phyloP scores from a whole-genome alignment of 2,113 vertebrate species.

The Ploceus nigricollis region DNA sequence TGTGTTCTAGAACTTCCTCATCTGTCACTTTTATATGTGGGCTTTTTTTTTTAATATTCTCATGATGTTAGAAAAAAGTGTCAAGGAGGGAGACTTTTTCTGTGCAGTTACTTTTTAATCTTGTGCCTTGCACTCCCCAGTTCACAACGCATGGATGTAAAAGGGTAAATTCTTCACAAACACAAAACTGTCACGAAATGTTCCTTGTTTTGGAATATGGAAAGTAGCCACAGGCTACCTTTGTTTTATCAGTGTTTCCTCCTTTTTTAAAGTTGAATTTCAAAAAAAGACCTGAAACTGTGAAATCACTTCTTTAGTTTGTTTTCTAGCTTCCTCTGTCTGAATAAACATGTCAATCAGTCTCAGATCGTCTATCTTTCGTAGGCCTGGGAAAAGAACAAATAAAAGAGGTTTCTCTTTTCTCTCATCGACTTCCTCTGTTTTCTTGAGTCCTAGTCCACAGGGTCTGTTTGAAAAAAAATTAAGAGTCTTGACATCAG shows the following conservation, averaged over 20 bases:
- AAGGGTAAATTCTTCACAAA: background rate
- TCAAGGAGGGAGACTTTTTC: background rate
- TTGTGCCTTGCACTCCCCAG: background rate
- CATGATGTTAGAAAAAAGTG: background rate
- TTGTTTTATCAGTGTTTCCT: conserved; percentile 27
- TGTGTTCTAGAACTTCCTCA: background rate
- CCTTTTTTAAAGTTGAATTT: background rate
- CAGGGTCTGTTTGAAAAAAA: background rate
- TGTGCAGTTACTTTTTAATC: background rate
- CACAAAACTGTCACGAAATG: background rate
- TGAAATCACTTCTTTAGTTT: conserved; percentile 25
- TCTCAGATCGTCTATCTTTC: background rate
- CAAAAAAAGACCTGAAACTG: background rate
- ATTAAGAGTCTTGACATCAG: background rate
- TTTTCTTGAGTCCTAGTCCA: background rate
- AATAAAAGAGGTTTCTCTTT: background rate
- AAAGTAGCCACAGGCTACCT: background rate
- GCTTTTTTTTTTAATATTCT: background rate
- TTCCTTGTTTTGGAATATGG: background rate
- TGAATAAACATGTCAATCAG: conserved; percentile 49
- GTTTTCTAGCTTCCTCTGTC: background rate
- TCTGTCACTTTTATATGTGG: background rate
- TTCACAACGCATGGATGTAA: background rate
- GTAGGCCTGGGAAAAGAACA: background rate
- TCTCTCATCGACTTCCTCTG: background rate